Evolutionary conservation across 2,113 vertebrate genomes (phyloP), one percentile per base, ranked within the genome.

Genomic region (Erpornis zantholeuca): DNA sequence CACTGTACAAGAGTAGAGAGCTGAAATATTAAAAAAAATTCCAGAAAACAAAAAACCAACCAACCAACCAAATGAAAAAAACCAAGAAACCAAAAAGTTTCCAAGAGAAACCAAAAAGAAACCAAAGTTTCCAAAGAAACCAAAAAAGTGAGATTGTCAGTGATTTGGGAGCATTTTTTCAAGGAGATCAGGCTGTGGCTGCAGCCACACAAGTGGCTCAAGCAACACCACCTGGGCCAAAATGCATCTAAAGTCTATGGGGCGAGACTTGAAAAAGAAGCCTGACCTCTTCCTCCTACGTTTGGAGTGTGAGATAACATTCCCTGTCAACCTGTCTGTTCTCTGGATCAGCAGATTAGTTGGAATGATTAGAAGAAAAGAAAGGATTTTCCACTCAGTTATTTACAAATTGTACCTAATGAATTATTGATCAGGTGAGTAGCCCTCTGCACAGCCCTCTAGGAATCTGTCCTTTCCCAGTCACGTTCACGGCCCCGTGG

Each of bases 371-470:
- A 87, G 70, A 89, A 87, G 75, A 71, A 94, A 85, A 92, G 18
- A 92, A 91, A 94, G 77, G 78, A 94, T 94, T 96, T 96, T 97
- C 59, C 66, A 79, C 82, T 73, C 57, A 31, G 82, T 92, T 91
- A 92, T 95, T 94, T 96, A 84, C 91, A 90, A 96, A 80, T 59
- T 94, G 78, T 24, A 66, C 25, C 50, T 95, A 94, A 94, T 76
- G 66, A 94, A 95, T 96, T 95, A 94, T 87, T 89, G 86, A 95
- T 94, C 54, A 89, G 10, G 6, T 42, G 45, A 76, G 22, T 19
- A 89, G 70, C 50, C 73, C 77, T 84, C 64, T 71, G 65, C 49
- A 61, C 45, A 78, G 12, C 69, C 65, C 73, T 91, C 78, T 66
- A 91, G 57, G 87, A 92, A 80, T 66, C 38, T 7, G 3, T 79